Evolutionary conservation across 1,140 invertebrate genomes (phyloP), one percentile per base, ranked within the genome.

Genomic region (Anastrepha obliqua): DNA sequence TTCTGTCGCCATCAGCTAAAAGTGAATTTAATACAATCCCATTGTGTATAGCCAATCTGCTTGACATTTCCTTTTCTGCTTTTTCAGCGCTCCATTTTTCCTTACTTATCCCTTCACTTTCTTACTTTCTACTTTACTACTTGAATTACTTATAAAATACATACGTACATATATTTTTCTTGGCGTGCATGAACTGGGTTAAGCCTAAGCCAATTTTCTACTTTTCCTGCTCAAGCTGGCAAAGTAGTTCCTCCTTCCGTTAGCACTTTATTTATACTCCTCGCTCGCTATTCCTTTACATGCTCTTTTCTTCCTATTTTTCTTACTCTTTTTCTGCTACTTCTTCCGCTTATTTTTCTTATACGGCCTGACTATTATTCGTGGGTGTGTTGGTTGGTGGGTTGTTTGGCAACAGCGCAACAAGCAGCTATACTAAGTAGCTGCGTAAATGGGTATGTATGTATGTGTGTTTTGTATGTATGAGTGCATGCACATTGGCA

Each of bases 191-290:
- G 4, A 62, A 62, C 60, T 62, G 60, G 60, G 60, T 62, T 62
- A 62, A 62, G 60, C 60, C 60, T 62, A n/a, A 62, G 60, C 60
- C 60, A 62, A 62, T 62, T 62, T 62, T 62, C 60, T 62, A 62
- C 60, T 62, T 62, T 62, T 62, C 60, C 60, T 62, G 51, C 60
- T 4, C 15, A 62, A 8, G 60, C 60, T 17, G 15, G n/a, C 60
- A 8, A 62, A 62, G 4, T 62, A 13, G 13, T 62, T 15, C 60
- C 15, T 62, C 13, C 15, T 17, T 62, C 60, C 60, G 60, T 62
- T 62, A 13, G 11, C 51, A 55, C 15, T 62, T 62, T n/a, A 62
- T 62, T 62, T 62, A 17, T n/a, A 17, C 60, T 9, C 60, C n/a
- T 17, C 4, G 4, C n/a, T 62, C 60, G 4, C 5, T 17, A 0